These are phyloP conservation scores for Anolis carolinensis DNA, from an alignment of 2,113 vertebrate species.

Conservation along the genomic window DNA sequence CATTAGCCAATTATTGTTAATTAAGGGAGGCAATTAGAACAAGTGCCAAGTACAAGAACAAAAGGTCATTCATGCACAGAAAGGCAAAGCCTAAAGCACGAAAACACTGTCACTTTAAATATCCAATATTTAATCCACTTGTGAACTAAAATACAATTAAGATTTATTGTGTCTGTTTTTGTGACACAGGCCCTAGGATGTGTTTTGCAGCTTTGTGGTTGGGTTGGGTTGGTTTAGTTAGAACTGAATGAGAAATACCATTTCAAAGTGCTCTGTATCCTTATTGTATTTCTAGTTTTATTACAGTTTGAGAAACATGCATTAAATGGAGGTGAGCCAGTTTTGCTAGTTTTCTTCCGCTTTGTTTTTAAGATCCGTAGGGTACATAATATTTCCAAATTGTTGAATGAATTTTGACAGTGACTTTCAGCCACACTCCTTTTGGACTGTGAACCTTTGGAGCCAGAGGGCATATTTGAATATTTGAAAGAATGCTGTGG, in stretches of 20 bases:
- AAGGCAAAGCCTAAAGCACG: background rate
- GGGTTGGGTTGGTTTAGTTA: too few species aligned
- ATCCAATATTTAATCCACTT: background rate
- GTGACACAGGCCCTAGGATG: background rate
- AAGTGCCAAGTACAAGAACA: background rate
- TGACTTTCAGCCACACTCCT: background rate
- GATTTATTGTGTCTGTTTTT: background rate
- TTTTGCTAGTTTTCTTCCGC: background rate
- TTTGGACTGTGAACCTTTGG: background rate
- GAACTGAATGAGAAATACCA: background rate
- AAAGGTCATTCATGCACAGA: constrained; percentile 2
- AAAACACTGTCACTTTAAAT: background rate
- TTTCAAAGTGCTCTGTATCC: background rate
- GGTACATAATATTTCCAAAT: background rate
- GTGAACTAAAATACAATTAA: background rate
- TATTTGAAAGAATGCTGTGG: background rate
- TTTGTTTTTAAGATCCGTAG: background rate
- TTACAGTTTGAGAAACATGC: background rate
- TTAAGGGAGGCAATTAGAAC: background rate
- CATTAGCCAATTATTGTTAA: constrained; percentile 29
- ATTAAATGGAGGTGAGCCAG: background rate
- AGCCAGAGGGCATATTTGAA: background rate
- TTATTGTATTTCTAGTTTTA: background rate
- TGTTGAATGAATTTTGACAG: background rate
- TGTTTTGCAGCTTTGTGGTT: background rate